A percentile compares a stretch with the other conserved stretches of the same genome.
These are phyloP conservation scores for Cinclus mexicanus DNA, from an alignment of 2,113 vertebrate genomes.

Conservation along the genomic window DNA sequence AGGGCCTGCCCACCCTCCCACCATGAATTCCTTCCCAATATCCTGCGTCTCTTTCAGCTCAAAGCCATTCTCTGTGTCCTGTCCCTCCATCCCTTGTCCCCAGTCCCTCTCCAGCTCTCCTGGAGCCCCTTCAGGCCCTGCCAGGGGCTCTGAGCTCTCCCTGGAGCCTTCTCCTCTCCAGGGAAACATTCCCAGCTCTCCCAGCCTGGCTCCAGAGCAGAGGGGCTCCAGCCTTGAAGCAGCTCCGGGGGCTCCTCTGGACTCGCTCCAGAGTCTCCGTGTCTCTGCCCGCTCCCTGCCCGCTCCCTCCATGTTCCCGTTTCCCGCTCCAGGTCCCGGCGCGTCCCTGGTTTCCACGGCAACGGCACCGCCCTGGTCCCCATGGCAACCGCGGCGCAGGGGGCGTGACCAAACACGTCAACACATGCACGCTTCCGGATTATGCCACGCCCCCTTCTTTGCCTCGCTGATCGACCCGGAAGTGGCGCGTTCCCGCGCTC, in stretches of 20 bases:
- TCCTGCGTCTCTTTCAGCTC: background rate
- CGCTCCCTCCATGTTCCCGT: background rate
- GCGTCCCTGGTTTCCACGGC: background rate
- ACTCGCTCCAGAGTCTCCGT: rapidly evolving
- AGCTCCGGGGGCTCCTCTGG: background rate
- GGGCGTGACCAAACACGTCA: rapidly evolving
- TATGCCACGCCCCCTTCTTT: rapidly evolving
- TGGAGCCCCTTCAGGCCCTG: background rate
- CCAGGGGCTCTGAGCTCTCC: background rate
- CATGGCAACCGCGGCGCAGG: rapidly evolving
- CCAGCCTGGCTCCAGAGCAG: background rate
- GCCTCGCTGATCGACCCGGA: background rate
- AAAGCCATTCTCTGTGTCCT: background rate
- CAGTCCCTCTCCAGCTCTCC: background rate
- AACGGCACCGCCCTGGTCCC: background rate
- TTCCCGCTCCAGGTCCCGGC: background rate
- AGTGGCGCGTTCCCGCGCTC: background rate
- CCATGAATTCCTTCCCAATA: background rate
- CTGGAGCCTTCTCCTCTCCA: background rate
- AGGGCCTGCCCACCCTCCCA: background rate
- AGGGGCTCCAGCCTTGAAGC: background rate
- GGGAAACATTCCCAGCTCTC: background rate
- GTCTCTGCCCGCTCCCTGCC: background rate
- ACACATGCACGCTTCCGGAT: rapidly evolving
- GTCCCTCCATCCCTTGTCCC: background rate